Evolutionary conservation across 2,113 vertebrate species (phyloP).

Genomic region (Laticauda colubrina): DNA sequence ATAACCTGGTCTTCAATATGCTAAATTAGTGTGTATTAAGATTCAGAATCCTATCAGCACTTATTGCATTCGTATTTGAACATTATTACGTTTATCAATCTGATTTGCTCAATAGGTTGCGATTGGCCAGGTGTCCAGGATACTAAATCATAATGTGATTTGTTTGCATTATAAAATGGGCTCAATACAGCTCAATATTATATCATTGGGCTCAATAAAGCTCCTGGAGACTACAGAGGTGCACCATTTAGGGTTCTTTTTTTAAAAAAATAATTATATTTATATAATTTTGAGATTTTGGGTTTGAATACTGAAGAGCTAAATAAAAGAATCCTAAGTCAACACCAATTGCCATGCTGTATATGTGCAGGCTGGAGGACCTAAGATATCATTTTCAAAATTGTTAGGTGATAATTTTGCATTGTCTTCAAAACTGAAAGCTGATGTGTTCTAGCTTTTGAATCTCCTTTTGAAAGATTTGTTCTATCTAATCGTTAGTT

Average conservation of each 20-base stretch:
- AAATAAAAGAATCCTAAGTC: background rate
- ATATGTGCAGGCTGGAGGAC: background rate
- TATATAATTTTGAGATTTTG: background rate
- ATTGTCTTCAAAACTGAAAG: background rate
- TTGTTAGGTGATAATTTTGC: background rate
- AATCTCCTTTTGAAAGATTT: background rate
- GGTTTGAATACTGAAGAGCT: background rate
- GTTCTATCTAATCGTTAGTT: background rate
- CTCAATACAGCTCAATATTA: background rate
- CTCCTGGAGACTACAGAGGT: background rate
- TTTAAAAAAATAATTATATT: background rate
- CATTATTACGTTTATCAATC: background rate
- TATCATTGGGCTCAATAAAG: background rate
- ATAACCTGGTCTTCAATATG: background rate
- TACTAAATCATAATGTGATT: background rate
- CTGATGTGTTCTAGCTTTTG: background rate
- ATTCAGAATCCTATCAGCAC: background rate
- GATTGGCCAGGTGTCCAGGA: background rate
- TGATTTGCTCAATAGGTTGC: background rate
- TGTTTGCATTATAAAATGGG: background rate
- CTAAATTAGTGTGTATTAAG: background rate
- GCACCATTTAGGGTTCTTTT: background rate
- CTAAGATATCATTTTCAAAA: background rate
- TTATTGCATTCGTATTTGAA: background rate
- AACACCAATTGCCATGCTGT: background rate